Evolutionary conservation across 2,888 invertebrate genomes (phyloP).

Genomic region (Drosophila austrosaltans): DNA sequence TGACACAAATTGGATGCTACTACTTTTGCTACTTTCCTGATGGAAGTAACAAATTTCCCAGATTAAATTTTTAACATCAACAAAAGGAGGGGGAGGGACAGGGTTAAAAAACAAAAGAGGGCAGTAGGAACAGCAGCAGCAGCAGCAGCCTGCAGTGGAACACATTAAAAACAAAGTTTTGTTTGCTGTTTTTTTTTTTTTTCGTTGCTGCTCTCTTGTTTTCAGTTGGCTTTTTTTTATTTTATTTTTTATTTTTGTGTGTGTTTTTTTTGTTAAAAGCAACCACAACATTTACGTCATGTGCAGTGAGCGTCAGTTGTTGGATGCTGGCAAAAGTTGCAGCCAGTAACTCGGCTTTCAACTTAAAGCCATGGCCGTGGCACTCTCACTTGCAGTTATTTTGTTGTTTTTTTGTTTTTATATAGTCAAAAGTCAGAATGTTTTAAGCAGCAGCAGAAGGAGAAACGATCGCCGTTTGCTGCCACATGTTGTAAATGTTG

Average conservation of each 20-base stretch:
- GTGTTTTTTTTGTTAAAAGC: constrained; percentile 53
- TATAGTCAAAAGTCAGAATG: constrained; percentile 74
- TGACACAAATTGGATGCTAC: constrained; percentile 7
- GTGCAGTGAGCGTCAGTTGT: constrained; percentile 52
- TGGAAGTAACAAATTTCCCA: constrained; percentile 43
- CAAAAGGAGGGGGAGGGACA: constrained; percentile 13
- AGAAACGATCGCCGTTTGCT: constrained; percentile 65
- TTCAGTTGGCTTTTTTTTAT: background rate
- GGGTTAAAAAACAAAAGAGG: constrained; percentile 1
- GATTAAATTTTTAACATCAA: constrained; percentile 51
- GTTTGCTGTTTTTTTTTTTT: constrained; percentile 2
- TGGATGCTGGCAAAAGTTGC: constrained; percentile 55
- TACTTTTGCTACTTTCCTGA: constrained; percentile 28
- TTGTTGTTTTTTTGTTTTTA: constrained; percentile 23
- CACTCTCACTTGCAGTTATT: constrained; percentile 45
- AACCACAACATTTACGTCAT: constrained; percentile 71
- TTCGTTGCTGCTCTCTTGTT: background rate
- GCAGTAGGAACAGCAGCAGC: background rate
- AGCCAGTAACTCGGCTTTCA: constrained; percentile 22
- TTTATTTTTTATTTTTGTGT: constrained; percentile 7
- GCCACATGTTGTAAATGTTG: constrained; percentile 76
- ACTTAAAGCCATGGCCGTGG: constrained; percentile 52
- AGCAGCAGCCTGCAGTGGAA: constrained; percentile 45
- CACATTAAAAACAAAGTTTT: constrained; percentile 55
- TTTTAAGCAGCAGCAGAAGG: constrained; percentile 54